Evolutionary conservation across 2,888 invertebrate species (phyloP).

Genomic region (Caenorhabditis japonica): DNA sequence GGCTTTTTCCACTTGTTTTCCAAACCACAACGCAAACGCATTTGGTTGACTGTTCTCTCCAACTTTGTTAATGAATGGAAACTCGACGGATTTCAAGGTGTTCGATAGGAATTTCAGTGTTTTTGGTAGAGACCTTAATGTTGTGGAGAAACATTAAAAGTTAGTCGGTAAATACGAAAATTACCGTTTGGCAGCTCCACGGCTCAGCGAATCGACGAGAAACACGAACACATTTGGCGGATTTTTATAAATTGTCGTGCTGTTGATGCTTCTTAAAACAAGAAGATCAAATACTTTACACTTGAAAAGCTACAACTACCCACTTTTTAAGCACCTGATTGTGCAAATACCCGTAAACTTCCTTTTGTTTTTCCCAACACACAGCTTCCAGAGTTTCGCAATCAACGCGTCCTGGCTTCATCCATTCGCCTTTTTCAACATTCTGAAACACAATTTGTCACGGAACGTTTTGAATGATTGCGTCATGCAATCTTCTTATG

Average conservation of each 20-base stretch:
- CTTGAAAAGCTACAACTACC: too few relatives aligned
- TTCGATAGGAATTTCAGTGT: slow-evolving; percentile 19
- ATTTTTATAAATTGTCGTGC: background rate
- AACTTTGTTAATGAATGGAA: slow-evolving; percentile 61
- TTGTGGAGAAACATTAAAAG: too few relatives aligned
- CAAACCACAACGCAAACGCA: slow-evolving; percentile 51
- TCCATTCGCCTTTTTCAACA: slow-evolving; percentile 5
- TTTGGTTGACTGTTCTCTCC: slow-evolving; percentile 62
- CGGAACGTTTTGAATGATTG: too few relatives aligned
- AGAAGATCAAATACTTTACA: too few relatives aligned
- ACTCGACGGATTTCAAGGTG: slow-evolving; percentile 38
- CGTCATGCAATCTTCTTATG: too few relatives aligned
- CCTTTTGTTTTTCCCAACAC: background rate
- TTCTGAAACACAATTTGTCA: too few relatives aligned
- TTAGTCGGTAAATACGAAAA: background rate
- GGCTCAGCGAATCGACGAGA: background rate
- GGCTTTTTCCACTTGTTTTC: slow-evolving; percentile 5
- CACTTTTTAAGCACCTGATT: slow-evolving; percentile 13
- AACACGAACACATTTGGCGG: background rate
- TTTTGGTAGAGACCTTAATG: slow-evolving; percentile 29
- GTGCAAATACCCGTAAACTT: slow-evolving; percentile 13
- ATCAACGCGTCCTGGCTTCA: slow-evolving; percentile 6
- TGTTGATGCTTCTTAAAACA: background rate
- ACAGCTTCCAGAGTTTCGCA: slow-evolving; percentile 22
- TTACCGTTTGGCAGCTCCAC: background rate